Conservation (phyloP, 1,140 invertebrate genomes). For the Pollicipes pollicipes region DNA sequence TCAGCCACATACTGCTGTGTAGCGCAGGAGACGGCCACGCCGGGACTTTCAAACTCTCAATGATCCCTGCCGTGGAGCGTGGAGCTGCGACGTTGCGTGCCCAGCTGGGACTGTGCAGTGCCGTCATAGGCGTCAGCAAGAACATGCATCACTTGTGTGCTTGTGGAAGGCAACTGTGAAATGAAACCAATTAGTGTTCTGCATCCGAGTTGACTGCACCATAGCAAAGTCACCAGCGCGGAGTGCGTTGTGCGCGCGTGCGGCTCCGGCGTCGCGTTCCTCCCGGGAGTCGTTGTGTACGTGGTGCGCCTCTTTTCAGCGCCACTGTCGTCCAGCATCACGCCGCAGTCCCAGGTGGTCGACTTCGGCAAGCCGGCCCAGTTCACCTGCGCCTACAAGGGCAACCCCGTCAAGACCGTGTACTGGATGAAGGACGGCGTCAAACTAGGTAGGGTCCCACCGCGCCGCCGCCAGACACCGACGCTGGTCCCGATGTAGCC, state of each 20-base stretch:
- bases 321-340: constrained; percentile 63
- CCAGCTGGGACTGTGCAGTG: no score
- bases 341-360: constrained; percentile 73
- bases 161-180: no score
- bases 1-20: no score
- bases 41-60: no score
- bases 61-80: no score
- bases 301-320: constrained; percentile 3
- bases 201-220: constrained; percentile 79
- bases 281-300: constrained; percentile 61
- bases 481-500: no score
- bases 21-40: no score
- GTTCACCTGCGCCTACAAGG: constrained; percentile 74
- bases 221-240: constrained; percentile 79
- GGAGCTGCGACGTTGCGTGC: no score
- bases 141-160: no score
- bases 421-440: constrained; percentile 79
- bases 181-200: no score
- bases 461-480: constrained; percentile 38
- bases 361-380: constrained; percentile 79
- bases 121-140: no score
- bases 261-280: constrained; percentile 79
- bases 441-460: constrained; percentile 7
- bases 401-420: constrained; percentile 71
- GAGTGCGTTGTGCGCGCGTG: constrained; percentile 68